These are phyloP conservation scores for Allolobophora icterica DNA, from an alignment of 2,888 invertebrate species.

Conservation along the genomic window DNA sequence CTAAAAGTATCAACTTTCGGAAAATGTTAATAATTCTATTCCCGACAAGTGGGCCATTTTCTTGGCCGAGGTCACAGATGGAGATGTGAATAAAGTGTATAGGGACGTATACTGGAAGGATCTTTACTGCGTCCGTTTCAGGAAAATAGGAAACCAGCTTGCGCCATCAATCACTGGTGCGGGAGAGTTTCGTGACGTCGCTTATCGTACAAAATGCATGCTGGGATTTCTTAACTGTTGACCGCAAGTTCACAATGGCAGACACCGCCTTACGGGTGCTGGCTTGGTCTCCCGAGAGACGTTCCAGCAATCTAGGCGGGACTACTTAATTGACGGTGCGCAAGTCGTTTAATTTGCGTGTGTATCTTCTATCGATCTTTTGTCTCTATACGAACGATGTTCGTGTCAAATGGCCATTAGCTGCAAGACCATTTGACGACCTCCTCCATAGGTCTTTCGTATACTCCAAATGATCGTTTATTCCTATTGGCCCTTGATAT, in stretches of 20 bases:
- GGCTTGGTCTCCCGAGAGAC: neutral
- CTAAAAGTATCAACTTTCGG: no score
- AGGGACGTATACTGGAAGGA: no score
- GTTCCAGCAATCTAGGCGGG: neutral
- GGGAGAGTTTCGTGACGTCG: neutral
- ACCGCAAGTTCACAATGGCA: neutral
- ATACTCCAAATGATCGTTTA: neutral
- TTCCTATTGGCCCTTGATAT: neutral
- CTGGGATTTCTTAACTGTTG: conserved; percentile 17
- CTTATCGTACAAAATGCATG: neutral
- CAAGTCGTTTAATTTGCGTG: conserved; percentile 4
- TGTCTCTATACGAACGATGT: neutral
- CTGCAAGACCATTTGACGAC: neutral
- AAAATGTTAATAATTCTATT: no score
- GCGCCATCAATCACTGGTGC: conserved; percentile 6
- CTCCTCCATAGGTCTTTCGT: neutral
- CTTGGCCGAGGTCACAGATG: no score
- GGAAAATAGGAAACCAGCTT: neutral
- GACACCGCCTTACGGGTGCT: neutral
- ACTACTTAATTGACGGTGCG: neutral
- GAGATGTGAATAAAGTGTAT: no score
- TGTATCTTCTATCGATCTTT: neutral
- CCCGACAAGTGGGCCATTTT: no score
- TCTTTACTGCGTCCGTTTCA: neutral
- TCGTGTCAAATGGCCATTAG: conserved; percentile 8